Conservation (phyloP, 64 coral and sea anemone genomes). For the Montipora efflorescens region DNA sequence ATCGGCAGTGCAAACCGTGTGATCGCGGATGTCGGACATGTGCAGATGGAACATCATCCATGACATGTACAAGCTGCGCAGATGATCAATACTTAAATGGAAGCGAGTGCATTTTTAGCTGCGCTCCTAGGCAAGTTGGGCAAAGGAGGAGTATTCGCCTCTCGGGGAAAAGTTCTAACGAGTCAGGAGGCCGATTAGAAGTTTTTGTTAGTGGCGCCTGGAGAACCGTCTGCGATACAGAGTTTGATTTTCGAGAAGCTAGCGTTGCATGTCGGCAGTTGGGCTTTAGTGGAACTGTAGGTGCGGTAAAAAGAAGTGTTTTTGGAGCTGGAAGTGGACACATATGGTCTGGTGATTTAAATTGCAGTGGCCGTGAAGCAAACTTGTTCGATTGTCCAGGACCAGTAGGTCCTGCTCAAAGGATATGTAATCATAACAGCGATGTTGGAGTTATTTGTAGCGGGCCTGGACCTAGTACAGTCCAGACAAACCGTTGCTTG, state of each 20-base stretch:
- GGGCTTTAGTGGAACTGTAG: slow-evolving; percentile 59
- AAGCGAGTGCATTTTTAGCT: slow-evolving; percentile 46
- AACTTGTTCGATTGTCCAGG: slow-evolving; percentile 62
- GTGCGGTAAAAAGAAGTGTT: slow-evolving; percentile 15
- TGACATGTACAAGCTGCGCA: slow-evolving; percentile 70
- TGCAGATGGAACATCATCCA: slow-evolving; percentile 32
- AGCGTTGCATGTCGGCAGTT: slow-evolving; percentile 74
- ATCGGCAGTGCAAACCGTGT: slow-evolving; percentile 69
- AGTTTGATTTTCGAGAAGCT: slow-evolving; percentile 84
- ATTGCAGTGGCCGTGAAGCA: slow-evolving; percentile 64
- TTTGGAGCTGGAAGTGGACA: slow-evolving; percentile 56
- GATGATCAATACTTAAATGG: slow-evolving; percentile 58
- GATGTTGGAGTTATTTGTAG: slow-evolving; percentile 86
- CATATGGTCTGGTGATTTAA: slow-evolving; percentile 50
- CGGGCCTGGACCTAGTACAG: slow-evolving; percentile 11
- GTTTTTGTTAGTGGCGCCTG: slow-evolving; percentile 43
- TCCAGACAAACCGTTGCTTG: slow-evolving; percentile 58
- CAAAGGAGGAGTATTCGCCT: slow-evolving; percentile 55
- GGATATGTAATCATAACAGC: slow-evolving; percentile 68
- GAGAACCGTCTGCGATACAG: slow-evolving; percentile 73
- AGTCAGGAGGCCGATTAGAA: slow-evolving; percentile 77
- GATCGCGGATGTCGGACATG: slow-evolving; percentile 73
- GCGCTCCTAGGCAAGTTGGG: slow-evolving; percentile 41
- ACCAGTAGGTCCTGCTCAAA: not conserved
- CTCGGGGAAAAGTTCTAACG: slow-evolving; percentile 24